Evolutionary conservation across 2,113 vertebrate species (phyloP), one percentile per base, ranked within the genome.

Genomic region (Clupea harengus): DNA sequence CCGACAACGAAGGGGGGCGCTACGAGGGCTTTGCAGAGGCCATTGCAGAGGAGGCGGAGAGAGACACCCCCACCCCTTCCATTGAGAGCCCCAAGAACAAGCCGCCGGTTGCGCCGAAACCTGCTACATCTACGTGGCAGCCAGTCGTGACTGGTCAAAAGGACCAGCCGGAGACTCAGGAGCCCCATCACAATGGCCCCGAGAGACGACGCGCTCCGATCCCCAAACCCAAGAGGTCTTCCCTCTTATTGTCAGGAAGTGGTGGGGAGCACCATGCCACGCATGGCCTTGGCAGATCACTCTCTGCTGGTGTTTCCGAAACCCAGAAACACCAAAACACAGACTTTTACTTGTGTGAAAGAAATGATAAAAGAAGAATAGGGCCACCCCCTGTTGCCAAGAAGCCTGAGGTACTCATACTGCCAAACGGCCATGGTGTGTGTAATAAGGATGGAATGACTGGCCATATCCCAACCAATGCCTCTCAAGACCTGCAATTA

Each of bases 91-190:
- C 92, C 86, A 97, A 95, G 85, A 85, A 93, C 87, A 96, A 96
- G 88, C 96, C 96, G 0, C 96, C 96, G 0, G 92, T 97, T 84
- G 95, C 97, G 0, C 96, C 96, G 87, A 97, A 97, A 87, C 96
- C 97, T 0, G 94, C 92, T 0, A 87, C 95, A 91, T 94, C 94
- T 87, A 94, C 93, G 88, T 93, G 96, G 45, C 96, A 95, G 20
- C 93, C 92, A 2, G 75, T 64, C 46, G 47, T 87, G 25, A 45
- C 46, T 25, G 75, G 75, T n/a, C 84, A 45, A 52, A 32, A 45
- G 39, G 22, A 75, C 32, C 82, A 6, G 3, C 83, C n/a, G 45
- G 83, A 67, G 82, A 87, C 88, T 87, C 93, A 44, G 88, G 88
- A 0, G 85, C 86, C 6, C 88, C 90, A 54, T 83, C 85, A 0